Conservation (phyloP, 2,797 vertebrate species). For the Schizopygopsis pylzovi region DNA sequence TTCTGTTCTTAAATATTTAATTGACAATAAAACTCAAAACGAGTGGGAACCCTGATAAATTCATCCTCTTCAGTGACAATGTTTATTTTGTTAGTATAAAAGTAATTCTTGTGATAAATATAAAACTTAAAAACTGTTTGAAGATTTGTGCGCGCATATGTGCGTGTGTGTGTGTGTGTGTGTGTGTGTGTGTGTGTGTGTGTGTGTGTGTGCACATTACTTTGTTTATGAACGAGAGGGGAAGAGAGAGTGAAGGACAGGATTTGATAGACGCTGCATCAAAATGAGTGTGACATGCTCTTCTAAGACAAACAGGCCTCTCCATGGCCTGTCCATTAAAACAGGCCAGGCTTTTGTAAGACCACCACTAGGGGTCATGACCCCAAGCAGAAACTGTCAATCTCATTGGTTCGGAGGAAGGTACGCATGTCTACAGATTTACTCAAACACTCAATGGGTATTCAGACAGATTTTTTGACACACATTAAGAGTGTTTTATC, state of each 20-base stretch:
- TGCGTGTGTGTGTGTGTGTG: background rate
- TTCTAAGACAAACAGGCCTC: conserved; percentile 53
- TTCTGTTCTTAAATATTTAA: background rate
- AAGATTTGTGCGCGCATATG: background rate
- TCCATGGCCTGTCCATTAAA: conserved; percentile 56
- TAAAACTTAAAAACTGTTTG: background rate
- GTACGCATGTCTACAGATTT: conserved; percentile 42
- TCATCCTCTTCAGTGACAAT: too few species aligned
- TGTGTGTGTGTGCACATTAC: background rate
- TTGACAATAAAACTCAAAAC: background rate
- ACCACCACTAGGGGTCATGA: conserved; percentile 60
- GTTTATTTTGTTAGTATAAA: background rate
- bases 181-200: conserved; percentile 3
- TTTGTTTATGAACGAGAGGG: conserved; percentile 51
- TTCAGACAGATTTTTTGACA: conserved; percentile 25
- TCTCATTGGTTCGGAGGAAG: conserved; percentile 47
- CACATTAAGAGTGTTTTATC: background rate
- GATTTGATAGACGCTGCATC: conserved; percentile 47
- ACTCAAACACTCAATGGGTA: conserved; percentile 3
- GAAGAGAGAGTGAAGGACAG: conserved; percentile 41
- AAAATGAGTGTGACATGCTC: conserved; percentile 53
- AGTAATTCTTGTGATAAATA: background rate
- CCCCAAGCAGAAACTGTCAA: conserved; percentile 61
- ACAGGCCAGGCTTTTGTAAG: conserved; percentile 53
- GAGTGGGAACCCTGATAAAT: background rate